Percentiles rank a stretch among this genome's conserved stretches.
Conservation (phyloP, 2,113 vertebrate species). For the Dolichallabes microphthalmus region DNA sequence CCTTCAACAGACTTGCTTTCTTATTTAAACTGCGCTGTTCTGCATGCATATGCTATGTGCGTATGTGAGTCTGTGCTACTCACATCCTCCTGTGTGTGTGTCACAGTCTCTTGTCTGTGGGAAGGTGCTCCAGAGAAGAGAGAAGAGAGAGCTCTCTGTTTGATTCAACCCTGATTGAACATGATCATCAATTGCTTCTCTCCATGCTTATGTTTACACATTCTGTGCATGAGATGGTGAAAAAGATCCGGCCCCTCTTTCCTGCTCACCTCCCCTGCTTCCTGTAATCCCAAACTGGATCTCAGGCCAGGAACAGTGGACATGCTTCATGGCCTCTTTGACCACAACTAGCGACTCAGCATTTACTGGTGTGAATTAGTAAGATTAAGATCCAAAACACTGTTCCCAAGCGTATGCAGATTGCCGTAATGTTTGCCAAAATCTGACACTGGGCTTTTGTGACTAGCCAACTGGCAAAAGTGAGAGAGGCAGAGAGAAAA, state of each 20-base stretch:
- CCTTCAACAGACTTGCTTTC: slow-evolving; percentile 41
- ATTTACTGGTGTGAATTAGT: slow-evolving; percentile 30
- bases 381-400: slow-evolving; percentile 1
- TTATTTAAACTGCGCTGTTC: slow-evolving; percentile 28
- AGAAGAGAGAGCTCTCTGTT: slow-evolving; percentile 43
- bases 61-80: slow-evolving; percentile 29
- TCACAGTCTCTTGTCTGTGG: slow-evolving; percentile 34
- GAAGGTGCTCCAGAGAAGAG: slow-evolving; percentile 33
- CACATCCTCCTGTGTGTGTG: slow-evolving; percentile 33
- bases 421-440: not conserved
- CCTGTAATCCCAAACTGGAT: slow-evolving; percentile 10
- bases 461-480: slow-evolving; percentile 25
- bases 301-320: slow-evolving; percentile 13
- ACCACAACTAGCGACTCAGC: slow-evolving; percentile 13
- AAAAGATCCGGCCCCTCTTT: not conserved
- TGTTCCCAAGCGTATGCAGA: slow-evolving; percentile 31
- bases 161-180: slow-evolving; percentile 43
- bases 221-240: not conserved
- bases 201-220: slow-evolving; percentile 31
- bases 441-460: slow-evolving; percentile 8
- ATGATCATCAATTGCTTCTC: slow-evolving; percentile 39
- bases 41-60: slow-evolving; percentile 38
- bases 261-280: not conserved
- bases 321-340: slow-evolving; percentile 20
- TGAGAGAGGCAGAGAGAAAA: slow-evolving; percentile 10